Conservation (phyloP, 2,113 vertebrate species). For the Plecturocebus donacophilus region DNA sequence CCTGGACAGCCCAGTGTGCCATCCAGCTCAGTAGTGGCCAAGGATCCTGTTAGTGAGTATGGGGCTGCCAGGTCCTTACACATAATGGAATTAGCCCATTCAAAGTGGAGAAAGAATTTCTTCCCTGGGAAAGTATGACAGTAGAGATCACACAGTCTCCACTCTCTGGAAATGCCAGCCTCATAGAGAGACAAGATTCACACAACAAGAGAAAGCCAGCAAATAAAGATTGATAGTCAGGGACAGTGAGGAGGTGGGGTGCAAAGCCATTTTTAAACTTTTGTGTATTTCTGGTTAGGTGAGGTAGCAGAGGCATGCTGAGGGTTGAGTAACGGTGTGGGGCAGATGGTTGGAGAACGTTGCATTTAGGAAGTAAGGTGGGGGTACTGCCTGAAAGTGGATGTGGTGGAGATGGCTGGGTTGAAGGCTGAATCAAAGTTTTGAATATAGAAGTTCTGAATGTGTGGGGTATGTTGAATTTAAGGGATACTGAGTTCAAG, state of each 20-base stretch:
- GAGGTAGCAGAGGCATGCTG: background rate
- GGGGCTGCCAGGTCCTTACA: background rate
- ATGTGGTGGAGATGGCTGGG: background rate
- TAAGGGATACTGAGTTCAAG: background rate
- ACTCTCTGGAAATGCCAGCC: background rate
- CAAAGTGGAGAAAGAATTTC: background rate
- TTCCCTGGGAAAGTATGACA: background rate
- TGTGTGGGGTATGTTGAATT: background rate
- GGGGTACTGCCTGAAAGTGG: background rate
- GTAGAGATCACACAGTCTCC: background rate
- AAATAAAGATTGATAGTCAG: background rate
- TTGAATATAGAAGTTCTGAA: background rate
- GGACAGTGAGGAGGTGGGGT: background rate
- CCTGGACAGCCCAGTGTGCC: constrained; percentile 75
- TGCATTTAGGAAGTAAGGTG: background rate
- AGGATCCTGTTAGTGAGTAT: constrained; percentile 79
- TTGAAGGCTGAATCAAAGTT: background rate
- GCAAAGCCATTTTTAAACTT: background rate
- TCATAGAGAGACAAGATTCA: background rate
- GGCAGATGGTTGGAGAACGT: background rate
- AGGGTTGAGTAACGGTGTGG: background rate
- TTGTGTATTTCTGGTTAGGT: background rate
- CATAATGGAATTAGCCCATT: background rate
- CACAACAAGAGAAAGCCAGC: background rate
- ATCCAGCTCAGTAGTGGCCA: constrained; percentile 78